These are phyloP conservation scores for Zapus hudsonius DNA, from an alignment of 2,113 vertebrate species.

Conservation along the genomic window DNA sequence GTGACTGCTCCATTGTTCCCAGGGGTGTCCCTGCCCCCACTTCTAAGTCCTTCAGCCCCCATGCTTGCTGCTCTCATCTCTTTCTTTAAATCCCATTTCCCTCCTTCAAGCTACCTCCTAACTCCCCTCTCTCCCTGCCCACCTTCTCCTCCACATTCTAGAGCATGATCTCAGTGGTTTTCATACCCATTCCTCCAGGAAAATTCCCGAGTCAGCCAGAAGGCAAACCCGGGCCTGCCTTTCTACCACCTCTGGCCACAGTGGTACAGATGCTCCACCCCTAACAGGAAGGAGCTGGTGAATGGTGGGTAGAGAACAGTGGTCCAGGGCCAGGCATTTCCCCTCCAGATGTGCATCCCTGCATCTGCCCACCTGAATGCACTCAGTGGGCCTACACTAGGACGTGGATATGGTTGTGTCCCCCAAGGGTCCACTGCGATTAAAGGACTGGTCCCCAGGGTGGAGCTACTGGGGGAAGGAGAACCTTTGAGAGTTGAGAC, in stretches of 20 bases:
- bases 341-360: not conserved
- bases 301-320: not conserved
- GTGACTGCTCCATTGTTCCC: slow-evolving; percentile 77
- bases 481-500: not conserved
- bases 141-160: not conserved
- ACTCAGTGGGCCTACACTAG: not conserved
- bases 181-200: not conserved
- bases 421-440: not conserved
- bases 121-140: not conserved
- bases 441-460: not conserved
- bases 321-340: not conserved
- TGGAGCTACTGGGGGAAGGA: not conserved
- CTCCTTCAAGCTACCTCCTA: not conserved
- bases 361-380: not conserved
- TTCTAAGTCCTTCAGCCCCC: not conserved
- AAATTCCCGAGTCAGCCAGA: not conserved
- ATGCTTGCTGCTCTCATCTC: not conserved
- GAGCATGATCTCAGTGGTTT: not conserved
- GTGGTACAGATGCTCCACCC: not conserved
- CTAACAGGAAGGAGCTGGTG: not conserved
- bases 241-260: not conserved
- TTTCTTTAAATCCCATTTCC: not conserved
- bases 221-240: not conserved
- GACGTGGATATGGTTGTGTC: not conserved
- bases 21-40: slow-evolving; percentile 66